Evolutionary conservation across 2,113 vertebrate species (phyloP).

Genomic region (Eira barbara): DNA sequence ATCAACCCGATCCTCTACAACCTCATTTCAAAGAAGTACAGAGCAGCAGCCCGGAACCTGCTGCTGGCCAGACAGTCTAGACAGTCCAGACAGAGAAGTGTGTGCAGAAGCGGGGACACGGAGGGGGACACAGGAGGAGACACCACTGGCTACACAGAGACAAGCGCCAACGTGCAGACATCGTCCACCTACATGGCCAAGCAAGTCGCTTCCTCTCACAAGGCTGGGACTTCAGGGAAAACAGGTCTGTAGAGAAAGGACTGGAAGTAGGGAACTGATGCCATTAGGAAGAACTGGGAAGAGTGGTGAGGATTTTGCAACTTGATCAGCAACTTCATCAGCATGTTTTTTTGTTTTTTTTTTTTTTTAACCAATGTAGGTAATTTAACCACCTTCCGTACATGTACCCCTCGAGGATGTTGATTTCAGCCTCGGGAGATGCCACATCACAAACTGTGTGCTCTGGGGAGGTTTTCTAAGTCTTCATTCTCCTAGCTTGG

Average conservation of each 20-base stretch:
- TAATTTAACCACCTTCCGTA: background rate
- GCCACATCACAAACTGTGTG: background rate
- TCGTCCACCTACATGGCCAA: background rate
- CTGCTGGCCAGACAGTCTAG: constrained; percentile 73
- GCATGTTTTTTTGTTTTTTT: background rate
- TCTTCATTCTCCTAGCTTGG: background rate
- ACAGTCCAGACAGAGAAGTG: constrained; percentile 67
- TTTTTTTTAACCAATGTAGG: background rate
- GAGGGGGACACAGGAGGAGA: background rate
- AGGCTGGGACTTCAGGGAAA: background rate
- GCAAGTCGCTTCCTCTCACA: fast-evolving
- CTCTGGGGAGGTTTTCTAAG: fast-evolving
- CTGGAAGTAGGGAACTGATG: fast-evolving
- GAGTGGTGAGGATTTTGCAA: background rate
- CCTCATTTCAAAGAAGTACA: constrained; percentile 89
- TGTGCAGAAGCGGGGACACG: constrained; percentile 43
- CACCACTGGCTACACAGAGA: constrained; percentile 78
- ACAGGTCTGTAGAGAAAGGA: background rate
- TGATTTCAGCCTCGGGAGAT: background rate
- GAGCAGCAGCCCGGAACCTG: constrained; percentile 85
- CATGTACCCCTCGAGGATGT: background rate
- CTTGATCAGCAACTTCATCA: background rate
- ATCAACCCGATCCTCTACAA: constrained; percentile 93
- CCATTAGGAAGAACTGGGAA: background rate
- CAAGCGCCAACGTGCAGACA: constrained; percentile 71